These are phyloP conservation scores for Solea solea DNA, from an alignment of 2,113 vertebrate genomes.

Conservation along the genomic window DNA sequence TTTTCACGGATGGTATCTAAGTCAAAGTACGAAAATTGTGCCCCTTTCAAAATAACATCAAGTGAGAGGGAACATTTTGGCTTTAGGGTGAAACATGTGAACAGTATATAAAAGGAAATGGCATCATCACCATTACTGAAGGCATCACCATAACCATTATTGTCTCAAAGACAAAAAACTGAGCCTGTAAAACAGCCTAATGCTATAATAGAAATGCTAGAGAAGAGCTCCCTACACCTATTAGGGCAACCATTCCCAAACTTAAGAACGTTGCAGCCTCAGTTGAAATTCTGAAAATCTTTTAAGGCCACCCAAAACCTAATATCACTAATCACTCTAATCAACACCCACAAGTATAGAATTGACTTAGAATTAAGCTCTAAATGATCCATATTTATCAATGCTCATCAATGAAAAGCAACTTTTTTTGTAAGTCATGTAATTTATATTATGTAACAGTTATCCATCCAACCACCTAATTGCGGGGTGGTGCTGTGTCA, in stretches of 20 bases:
- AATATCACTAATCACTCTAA: no score
- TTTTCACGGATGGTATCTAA: slow-evolving; percentile 10
- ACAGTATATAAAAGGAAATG: slow-evolving; percentile 23
- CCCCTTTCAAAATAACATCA: slow-evolving; percentile 10
- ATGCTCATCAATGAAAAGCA: no score
- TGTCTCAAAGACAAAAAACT: slow-evolving; percentile 6
- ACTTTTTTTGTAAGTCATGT: no score
- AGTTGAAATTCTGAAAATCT: no score
- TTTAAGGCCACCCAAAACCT: no score
- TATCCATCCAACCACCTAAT: no score
- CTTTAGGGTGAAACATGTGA: slow-evolving; percentile 27
- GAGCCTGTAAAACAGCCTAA: slow-evolving; percentile 1
- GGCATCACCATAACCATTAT: slow-evolving; percentile 14
- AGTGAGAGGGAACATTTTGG: neutral
- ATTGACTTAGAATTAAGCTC: no score
- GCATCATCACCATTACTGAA: slow-evolving; percentile 24
- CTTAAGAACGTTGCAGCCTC: no score
- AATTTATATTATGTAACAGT: no score
- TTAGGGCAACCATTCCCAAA: neutral
- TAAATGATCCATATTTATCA: no score
- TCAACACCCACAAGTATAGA: no score
- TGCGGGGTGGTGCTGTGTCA: no score
- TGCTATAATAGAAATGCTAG: neutral
- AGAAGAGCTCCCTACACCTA: neutral
- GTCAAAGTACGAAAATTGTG: neutral